phyloP scores from a whole-genome alignment of 2,888 invertebrate species.

The Phalera bucephala region DNA sequence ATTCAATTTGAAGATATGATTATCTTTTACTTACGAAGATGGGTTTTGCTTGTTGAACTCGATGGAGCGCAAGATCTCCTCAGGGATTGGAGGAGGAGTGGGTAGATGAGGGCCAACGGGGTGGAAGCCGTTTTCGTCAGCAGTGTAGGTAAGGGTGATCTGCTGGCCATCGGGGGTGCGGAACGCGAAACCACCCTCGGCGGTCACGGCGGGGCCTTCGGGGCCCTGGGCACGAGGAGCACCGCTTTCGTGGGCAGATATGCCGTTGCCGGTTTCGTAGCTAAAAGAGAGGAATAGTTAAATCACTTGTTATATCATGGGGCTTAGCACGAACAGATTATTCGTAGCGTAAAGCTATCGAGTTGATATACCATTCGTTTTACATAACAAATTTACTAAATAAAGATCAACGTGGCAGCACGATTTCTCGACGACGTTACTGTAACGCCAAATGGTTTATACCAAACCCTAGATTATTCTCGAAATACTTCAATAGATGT shows the following conservation, averaged over 20 bases:
- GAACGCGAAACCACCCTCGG: constrained; percentile 86
- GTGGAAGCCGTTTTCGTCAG: constrained; percentile 89
- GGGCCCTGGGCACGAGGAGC: constrained; percentile 80
- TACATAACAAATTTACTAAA: too few species aligned
- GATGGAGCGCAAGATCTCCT: constrained; percentile 78
- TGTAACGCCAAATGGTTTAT: too few species aligned
- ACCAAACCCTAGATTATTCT: too few species aligned
- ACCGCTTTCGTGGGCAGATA: constrained; percentile 83
- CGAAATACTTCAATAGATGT: too few species aligned
- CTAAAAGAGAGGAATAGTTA: constrained; percentile 48
- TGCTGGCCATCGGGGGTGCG: constrained; percentile 86
- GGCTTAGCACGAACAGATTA: too few species aligned
- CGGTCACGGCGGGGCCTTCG: constrained; percentile 80
- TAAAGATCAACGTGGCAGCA: too few species aligned
- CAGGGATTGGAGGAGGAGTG: constrained; percentile 80
- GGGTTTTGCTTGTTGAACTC: constrained; percentile 76
- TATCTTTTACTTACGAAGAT: constrained; percentile 58
- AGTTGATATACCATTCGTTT: too few species aligned
- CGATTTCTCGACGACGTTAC: too few species aligned
- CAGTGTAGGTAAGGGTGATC: constrained; percentile 85
- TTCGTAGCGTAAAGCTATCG: too few species aligned
- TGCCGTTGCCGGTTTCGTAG: constrained; percentile 87
- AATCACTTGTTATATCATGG: too few species aligned
- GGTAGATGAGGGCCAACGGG: constrained; percentile 85
- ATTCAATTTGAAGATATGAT: too few species aligned